Evolutionary conservation across 2,888 invertebrate species (phyloP).

Genomic region (Caradrina clavipalpis): DNA sequence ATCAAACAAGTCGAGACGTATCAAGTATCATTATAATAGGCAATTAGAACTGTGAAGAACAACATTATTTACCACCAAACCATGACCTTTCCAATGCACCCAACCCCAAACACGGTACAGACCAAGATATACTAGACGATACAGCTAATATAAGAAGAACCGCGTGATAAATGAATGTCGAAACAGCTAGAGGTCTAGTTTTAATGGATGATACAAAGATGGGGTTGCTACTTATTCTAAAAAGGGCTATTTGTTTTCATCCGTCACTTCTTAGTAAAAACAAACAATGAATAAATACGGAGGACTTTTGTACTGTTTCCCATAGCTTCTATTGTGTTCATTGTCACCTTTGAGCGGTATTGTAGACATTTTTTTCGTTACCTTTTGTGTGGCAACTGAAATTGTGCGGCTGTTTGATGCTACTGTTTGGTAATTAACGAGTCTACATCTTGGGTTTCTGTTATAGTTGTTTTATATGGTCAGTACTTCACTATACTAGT

Average conservation of each 20-base stretch:
- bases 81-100: slow-evolving; percentile 21
- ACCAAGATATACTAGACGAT: slow-evolving; percentile 18
- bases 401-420: slow-evolving; percentile 72
- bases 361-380: slow-evolving; percentile 76
- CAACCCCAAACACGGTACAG: slow-evolving; percentile 15
- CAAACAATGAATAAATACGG: slow-evolving; percentile 88
- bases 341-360: slow-evolving; percentile 86
- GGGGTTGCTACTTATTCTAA: slow-evolving; percentile 79
- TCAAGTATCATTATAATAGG: slow-evolving; percentile 89
- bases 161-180: slow-evolving; percentile 8
- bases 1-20: slow-evolving; percentile 71
- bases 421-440: slow-evolving; percentile 56
- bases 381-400: slow-evolving; percentile 74
- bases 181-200: slow-evolving; percentile 54
- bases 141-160: slow-evolving; percentile 56
- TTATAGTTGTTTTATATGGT: too few species aligned
- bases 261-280: slow-evolving; percentile 88
- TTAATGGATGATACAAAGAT: slow-evolving; percentile 71
- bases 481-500: too few species aligned
- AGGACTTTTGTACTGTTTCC: slow-evolving; percentile 84
- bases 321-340: slow-evolving; percentile 83
- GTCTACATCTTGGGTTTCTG: neutral
- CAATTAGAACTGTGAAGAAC: slow-evolving; percentile 87
- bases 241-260: slow-evolving; percentile 87
- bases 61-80: slow-evolving; percentile 63